Base-by-base conservation (phyloP, 2,888 invertebrate genomes). In the Caenorhabditis sulstoni region DNA sequence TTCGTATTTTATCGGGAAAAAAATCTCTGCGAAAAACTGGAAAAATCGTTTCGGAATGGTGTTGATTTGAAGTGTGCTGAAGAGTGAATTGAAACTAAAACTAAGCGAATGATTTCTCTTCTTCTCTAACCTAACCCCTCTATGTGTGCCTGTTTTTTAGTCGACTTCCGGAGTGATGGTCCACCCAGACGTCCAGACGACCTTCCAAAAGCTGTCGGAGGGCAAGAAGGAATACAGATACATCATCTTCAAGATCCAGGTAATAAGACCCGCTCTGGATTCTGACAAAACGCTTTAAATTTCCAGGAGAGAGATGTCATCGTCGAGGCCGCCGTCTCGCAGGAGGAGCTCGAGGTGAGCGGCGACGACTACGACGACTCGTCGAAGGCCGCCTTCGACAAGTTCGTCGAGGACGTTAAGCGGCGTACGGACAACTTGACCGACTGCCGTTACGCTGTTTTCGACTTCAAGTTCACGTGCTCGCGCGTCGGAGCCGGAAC, bases 381-480 rank as follows among this genome's bases (percentile, higher is more conserved):
- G 45, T 87, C 87, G 50, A 90, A 90, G 83, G 80, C 95, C 68
- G 94, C 95, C 90, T 99, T 97, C 92, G 95, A 96, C 90, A 94
- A 94, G 91, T 98, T 98, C 93, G 94, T 97, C 88, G 94, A 94
- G 90, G 95, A 97, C 91, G 93, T 99, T 91, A 93, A 93, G 91
- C 95, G 67, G 5, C 78, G 84, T 44, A 96, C 96, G 87, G 94
- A 94, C 82, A 95, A 94, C 65, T 86, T 87, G 80, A 79, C 87
- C 53, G 97, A 98, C 92, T 99, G 98, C 93, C 95, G 98, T 92
- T 99, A 98, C 92, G 97, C 97, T 83, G 91, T 92, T 16, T 98
- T 95, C 92, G 98, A 99, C 92, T 97, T 97, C 91, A 96, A 97
- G 92, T 98, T 97, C 92, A 95, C 95, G 93, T 96, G 96, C 77